Evolutionary conservation across 2,113 vertebrate genomes (phyloP), one percentile per base, ranked within the genome.

Genomic region (Oenanthe melanoleuca): DNA sequence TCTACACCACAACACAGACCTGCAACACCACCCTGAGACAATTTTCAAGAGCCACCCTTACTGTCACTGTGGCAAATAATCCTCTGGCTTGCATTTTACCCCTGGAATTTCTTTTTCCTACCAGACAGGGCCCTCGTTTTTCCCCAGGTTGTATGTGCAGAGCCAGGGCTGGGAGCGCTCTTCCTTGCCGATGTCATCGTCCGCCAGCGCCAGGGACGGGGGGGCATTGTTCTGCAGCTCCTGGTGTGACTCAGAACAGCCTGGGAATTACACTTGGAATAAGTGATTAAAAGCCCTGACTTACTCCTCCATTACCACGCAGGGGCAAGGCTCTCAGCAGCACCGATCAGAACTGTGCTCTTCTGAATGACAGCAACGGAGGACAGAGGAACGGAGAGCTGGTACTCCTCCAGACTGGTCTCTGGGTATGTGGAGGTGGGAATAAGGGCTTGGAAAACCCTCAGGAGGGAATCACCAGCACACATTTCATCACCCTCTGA

Each of bases 1-100:
- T 33, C 55, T 5, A 3, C 20, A 2, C 16, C 9, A 8, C 1
- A 0, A 38, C 20, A 0, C 26, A 3, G 56, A 73, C 37, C 50
- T 3, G 15, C 28, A 13, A n/a, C 37, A 12, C 29, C 4, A 33
- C 44, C 13, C 40, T 0, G 0, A 53, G 65, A 31, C 9, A 1
- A 18, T 4, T 70, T 56, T 14, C 19, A 25, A 50, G 52, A 65
- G 78, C 60, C 45, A 34, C 11, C 6, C n/a, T 69, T 25, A 14
- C 37, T 34, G 45, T 20, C 60, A 25, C 14, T 2, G 1, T 21
- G 49, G n/a, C 47, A 69, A 73, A 37, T 4, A 1, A 0, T 17
- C 14, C 77, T 23, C 42, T 2, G 9, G 37, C 65, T 87, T 23
- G 5, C 0, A 0, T 34, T 57, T 71, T 8, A 6, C 18, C 67